phyloP scores from a whole-genome alignment of 2,888 invertebrate species.

The Galerucella nymphaeae region DNA sequence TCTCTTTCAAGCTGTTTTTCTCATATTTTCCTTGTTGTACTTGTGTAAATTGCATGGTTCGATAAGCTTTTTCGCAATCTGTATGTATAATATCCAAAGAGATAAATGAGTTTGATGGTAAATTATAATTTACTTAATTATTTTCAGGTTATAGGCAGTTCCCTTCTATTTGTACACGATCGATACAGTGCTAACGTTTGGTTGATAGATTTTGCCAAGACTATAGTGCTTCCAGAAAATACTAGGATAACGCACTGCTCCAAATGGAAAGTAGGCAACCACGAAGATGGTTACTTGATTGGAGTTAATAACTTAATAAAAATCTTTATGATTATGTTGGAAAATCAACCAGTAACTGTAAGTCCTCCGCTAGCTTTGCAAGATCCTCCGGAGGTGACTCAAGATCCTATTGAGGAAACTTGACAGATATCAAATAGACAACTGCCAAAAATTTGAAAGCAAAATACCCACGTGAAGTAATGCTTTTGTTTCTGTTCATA shows the following conservation, averaged over 20 bases:
- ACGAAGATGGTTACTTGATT: slow-evolving; percentile 95
- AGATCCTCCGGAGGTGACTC: slow-evolving; percentile 53
- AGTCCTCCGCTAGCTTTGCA: slow-evolving; percentile 59
- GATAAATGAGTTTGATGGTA: too few relatives aligned
- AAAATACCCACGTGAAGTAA: neutral
- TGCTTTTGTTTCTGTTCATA: slow-evolving; percentile 6
- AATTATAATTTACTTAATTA: neutral
- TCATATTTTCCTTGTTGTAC: too few relatives aligned
- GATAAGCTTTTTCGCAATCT: too few relatives aligned
- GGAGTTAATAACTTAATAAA: slow-evolving; percentile 91
- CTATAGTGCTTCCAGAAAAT: slow-evolving; percentile 81
- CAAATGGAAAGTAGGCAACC: slow-evolving; percentile 94
- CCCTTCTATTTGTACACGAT: slow-evolving; percentile 94
- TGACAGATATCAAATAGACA: slow-evolving; percentile 30
- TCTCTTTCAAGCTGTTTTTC: too few relatives aligned
- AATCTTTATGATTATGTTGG: slow-evolving; percentile 78
- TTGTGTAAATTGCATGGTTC: too few relatives aligned
- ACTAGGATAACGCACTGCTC: slow-evolving; percentile 81
- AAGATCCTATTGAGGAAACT: slow-evolving; percentile 41
- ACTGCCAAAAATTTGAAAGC: neutral
- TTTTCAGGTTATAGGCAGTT: slow-evolving; percentile 87
- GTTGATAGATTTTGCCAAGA: slow-evolving; percentile 99
- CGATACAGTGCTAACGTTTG: slow-evolving; percentile 88
- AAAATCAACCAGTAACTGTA: slow-evolving; percentile 61
- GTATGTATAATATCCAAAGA: too few relatives aligned